Evolutionary conservation across 2,113 vertebrate species (phyloP).

Genomic region (Xerus inauris): DNA sequence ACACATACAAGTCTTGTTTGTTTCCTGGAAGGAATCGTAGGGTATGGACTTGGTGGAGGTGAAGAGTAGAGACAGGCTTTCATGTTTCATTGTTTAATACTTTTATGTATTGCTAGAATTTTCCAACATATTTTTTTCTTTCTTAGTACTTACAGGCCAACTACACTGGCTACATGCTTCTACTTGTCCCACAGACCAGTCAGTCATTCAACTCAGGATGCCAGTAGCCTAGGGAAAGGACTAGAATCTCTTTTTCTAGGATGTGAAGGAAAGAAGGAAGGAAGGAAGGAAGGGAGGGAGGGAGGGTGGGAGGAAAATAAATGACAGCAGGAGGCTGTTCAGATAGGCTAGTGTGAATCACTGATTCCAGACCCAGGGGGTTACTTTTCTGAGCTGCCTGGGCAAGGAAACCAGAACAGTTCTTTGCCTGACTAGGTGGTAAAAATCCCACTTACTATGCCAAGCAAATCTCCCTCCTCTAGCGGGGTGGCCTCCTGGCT

Average conservation of each 20-base stretch:
- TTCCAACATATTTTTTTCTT: constrained; percentile 22
- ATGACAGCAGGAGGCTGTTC: constrained; percentile 28
- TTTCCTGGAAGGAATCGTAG: not conserved
- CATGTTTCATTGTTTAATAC: constrained; percentile 13
- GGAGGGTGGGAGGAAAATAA: constrained; percentile 49
- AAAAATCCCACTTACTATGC: constrained; percentile 5
- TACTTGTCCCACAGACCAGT: not conserved
- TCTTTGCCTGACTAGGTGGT: not conserved
- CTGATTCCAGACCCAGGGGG: not conserved
- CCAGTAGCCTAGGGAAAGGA: not conserved
- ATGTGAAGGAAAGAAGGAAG: not conserved
- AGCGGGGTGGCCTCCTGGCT: not conserved
- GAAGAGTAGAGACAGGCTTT: not conserved
- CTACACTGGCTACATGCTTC: not conserved
- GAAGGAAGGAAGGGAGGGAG: not conserved
- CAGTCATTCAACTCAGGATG: not conserved
- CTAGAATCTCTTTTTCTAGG: not conserved
- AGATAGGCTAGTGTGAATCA: not conserved
- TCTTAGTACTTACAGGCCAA: not conserved
- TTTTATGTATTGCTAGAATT: not conserved
- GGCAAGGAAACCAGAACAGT: not conserved
- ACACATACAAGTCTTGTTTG: not conserved
- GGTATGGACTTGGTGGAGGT: not conserved
- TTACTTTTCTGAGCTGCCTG: not conserved
- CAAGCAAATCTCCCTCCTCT: not conserved